phyloP scores from a whole-genome alignment of 2,113 vertebrate species.

The Origma solitaria region DNA sequence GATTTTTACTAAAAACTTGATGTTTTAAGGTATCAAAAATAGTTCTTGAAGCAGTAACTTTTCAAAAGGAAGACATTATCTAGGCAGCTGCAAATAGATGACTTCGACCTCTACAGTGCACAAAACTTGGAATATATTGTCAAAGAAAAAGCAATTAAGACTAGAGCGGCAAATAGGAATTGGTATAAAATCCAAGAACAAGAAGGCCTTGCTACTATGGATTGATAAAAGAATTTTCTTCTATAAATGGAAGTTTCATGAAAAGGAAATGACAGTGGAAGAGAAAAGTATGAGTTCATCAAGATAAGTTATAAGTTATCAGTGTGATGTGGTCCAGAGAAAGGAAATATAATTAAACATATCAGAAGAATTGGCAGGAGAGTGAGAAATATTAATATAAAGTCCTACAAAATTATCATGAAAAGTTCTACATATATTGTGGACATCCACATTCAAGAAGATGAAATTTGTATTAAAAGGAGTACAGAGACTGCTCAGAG shows the following conservation, averaged over 20 bases:
- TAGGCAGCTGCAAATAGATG: background rate
- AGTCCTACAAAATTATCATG: background rate
- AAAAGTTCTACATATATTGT: background rate
- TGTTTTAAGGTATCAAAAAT: background rate
- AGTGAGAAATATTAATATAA: background rate
- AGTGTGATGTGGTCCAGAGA: background rate
- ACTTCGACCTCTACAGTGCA: background rate
- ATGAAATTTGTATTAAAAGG: background rate
- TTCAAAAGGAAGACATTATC: background rate
- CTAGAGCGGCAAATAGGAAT: background rate
- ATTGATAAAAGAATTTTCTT: background rate
- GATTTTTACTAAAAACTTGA: background rate
- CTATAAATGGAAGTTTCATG: background rate
- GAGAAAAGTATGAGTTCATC: background rate
- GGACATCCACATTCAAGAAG: background rate
- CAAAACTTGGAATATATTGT: background rate
- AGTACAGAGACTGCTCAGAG: background rate
- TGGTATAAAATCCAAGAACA: background rate
- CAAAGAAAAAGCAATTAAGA: conserved; percentile 29
- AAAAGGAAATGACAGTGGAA: background rate
- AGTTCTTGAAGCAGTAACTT: background rate
- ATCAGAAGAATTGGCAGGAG: background rate
- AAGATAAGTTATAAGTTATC: background rate
- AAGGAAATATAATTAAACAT: background rate
- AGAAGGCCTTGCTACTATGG: background rate